A percentile compares a stretch with the other conserved stretches of the same genome.
These are phyloP conservation scores for Caenorhabditis panamensis DNA, from an alignment of 2,888 invertebrate species.

Conservation along the genomic window DNA sequence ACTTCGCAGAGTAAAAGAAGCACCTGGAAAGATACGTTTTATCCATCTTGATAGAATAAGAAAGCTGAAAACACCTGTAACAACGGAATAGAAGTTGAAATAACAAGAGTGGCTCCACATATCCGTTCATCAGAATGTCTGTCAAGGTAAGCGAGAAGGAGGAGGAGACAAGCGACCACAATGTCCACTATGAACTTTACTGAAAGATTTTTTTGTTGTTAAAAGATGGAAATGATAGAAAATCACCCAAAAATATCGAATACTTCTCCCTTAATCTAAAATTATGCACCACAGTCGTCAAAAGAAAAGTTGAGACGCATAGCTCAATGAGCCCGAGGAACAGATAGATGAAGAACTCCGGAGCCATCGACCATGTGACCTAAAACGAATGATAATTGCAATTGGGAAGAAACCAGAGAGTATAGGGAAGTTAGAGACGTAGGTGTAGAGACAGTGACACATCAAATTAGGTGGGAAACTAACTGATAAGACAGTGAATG, in stretches of 20 bases:
- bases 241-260: constrained; percentile 62
- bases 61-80: constrained; percentile 50
- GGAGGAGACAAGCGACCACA: constrained; percentile 57
- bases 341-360: constrained; percentile 60
- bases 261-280: constrained; percentile 63
- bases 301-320: constrained; percentile 48
- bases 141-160: constrained; percentile 58
- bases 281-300: constrained; percentile 52
- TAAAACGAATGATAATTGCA: neutral
- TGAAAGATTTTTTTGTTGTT: constrained; percentile 23
- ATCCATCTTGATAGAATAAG: too few relatives aligned
- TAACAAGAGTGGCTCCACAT: constrained; percentile 63
- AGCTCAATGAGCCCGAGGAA: constrained; percentile 57
- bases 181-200: constrained; percentile 70
- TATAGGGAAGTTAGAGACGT: neutral
- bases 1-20: constrained; percentile 69
- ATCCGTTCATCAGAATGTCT: constrained; percentile 48
- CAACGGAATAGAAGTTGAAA: constrained; percentile 66
- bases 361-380: constrained; percentile 29
- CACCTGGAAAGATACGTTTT: constrained; percentile 35
- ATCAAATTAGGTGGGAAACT: neutral
- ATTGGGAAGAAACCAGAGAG: constrained; percentile 9
- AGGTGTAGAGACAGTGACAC: constrained; percentile 14
- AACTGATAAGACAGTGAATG: neutral
- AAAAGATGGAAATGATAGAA: too few relatives aligned